Evolutionary conservation across 2,888 invertebrate species (phyloP), one percentile per base, ranked within the genome.

Genomic region (Gonocerus acuteangulatus): DNA sequence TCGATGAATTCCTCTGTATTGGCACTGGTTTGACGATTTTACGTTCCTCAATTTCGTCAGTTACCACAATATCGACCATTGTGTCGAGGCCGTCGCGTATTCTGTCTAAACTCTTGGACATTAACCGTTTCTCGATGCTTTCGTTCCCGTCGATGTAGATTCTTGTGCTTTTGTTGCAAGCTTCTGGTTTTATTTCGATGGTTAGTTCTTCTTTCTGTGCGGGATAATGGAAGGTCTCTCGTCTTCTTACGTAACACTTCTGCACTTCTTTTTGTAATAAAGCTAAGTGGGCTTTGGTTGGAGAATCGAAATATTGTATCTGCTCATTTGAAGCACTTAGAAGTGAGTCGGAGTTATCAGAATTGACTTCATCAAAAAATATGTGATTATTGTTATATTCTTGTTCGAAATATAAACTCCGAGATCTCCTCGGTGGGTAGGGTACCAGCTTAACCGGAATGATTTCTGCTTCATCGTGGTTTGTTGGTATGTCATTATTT

Each of bases 371-470:
- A 47, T 74, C 74, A 22, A 71, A 68, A 54, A 74, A 72, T 49
- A 68, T 66, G 9, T 68, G 65, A 48, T 68, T 69, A 27, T 65
- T 66, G 34, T 72, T 71, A 58, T 69, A 71, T n/a, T 71, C 71
- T n/a, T 72, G 70, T 18, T 72, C 81, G 47, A 82, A 77, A 69
- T 84, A 83, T 54, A 87, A 73, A 59, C 86, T 87, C 61, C 84
- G 81, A 0, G 86, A 80, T 72, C 86, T 84, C 67, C 88, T 79
- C 0, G 89, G 89, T 48, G 90, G 89, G 72, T 88, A 87, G 0
- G 90, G 89, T 57, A 88, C 79, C 60, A 90, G 79, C 72, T 86
- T 86, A 0, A 82, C 82, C 0, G 89, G 90, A 1, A 90, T 79
- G 21, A 66, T 66, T 59, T 66, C 66, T 47, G 45, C 47, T 61